phyloP scores from a whole-genome alignment of 2,888 invertebrate genomes.

The Agrotis exclamationis region DNA sequence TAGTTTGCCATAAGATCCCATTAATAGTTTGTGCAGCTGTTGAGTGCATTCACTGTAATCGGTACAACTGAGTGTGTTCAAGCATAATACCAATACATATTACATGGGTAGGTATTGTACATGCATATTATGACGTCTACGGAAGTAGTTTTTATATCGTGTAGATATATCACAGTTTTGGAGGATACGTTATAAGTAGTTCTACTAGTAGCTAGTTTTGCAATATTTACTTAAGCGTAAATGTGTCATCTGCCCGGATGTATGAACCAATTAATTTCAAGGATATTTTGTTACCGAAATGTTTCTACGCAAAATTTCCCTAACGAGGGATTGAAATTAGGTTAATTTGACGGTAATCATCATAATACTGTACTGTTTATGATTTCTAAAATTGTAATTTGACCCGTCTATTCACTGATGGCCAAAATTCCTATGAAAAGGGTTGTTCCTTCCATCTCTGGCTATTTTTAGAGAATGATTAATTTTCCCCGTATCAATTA shows the following conservation, averaged over 20 bases:
- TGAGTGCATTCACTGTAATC: conserved; percentile 3
- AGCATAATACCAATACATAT: background rate
- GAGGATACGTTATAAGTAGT: no score
- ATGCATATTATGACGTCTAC: no score
- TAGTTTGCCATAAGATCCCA: conserved; percentile 44
- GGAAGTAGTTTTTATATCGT: no score
- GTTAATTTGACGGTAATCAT: conserved; percentile 18
- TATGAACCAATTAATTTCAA: background rate
- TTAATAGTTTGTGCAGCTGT: conserved; percentile 16
- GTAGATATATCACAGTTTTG: no score
- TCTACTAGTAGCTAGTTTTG: no score
- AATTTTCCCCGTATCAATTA: conserved; percentile 8
- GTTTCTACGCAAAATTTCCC: background rate
- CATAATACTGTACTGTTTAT: conserved; percentile 4
- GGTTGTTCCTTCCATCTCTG: background rate
- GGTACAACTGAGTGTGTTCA: background rate
- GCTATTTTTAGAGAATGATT: conserved; percentile 5
- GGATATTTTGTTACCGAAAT: background rate
- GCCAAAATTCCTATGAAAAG: conserved; percentile 28
- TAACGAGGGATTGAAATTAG: conserved; percentile 2
- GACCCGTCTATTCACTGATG: conserved; percentile 6
- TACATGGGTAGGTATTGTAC: no score
- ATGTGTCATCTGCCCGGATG: background rate
- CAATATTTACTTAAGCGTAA: background rate
- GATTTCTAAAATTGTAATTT: background rate